Base-by-base conservation (phyloP, 2,888 invertebrate species). In the Chymomyza amoena region DNA sequence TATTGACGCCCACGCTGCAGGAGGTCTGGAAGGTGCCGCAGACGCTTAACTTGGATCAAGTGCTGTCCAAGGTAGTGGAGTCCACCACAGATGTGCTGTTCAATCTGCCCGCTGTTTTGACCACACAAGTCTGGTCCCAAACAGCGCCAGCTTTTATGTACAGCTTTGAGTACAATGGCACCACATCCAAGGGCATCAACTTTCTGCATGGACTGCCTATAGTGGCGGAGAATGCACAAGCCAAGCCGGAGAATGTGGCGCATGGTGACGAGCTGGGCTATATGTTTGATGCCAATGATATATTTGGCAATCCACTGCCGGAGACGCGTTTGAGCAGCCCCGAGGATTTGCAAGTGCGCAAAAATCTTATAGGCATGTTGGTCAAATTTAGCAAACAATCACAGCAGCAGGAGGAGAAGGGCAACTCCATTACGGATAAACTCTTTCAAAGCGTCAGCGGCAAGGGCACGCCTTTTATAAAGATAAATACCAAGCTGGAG, bases 221-320 rank as follows among this genome's bases (percentile, higher is more conserved):
- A 45, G 93, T 95, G 60, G 71, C 86, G 15, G 76, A 78, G 32
- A 65, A 70, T 0, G 93, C 94, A 84, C 90, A 92, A 39, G 69
- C 80, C 13, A 82, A 87, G 16, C 75, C 86, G 2, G 87, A 88
- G 56, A 72, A 87, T 1, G 86, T 90, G n/a, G 92, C 94, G 0
- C 96, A 96, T 82, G 96, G 96, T 0, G 96, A 96, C 81, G 96
- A 96, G 81, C 89, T 96, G 32, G 94, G 94, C 0, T 96, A 95
- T 82, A 92, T 96, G 81, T 96, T 96, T 83, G 95, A 95, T 85
- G 93, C 94, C 0, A 92, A 94, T 56, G 93, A 95, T 73, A 89
- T 93, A 0, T 93, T 93, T 61, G 95, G 95, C 0, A 93, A 93
- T 18, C 92, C 94, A 0, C 72, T 94, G 25, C 91, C 89, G 2